Conservation (phyloP, 2,888 invertebrate species). For the Xestia ashworthii region DNA sequence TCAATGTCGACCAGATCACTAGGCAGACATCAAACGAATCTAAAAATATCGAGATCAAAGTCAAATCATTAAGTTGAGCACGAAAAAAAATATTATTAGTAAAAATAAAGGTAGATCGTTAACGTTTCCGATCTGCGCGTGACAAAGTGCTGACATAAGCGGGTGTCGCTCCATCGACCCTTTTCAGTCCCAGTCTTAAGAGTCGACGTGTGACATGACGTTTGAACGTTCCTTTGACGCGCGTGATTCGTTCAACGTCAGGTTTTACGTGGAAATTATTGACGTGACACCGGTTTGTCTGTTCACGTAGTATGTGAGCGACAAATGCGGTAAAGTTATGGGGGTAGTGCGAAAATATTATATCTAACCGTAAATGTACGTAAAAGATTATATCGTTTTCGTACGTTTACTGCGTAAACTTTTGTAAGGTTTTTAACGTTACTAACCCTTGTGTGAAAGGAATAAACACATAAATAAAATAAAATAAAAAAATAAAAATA, state of each 20-base stretch:
- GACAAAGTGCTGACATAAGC: conserved; percentile 82
- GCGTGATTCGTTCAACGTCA: conserved; percentile 53
- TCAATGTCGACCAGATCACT: neutral
- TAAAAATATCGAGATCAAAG: conserved; percentile 34
- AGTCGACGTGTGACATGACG: conserved; percentile 58
- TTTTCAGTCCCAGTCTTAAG: conserved; percentile 70
- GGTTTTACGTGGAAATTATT: conserved; percentile 53
- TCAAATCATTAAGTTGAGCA: conserved; percentile 60
- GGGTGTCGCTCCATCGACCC: conserved; percentile 77
- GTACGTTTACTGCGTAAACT: neutral
- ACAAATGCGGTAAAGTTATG: neutral
- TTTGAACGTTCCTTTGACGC: conserved; percentile 53
- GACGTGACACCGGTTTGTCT: conserved; percentile 16
- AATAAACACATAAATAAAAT: too few relatives aligned
- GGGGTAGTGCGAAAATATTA: neutral
- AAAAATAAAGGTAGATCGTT: conserved; percentile 74
- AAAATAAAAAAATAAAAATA: too few relatives aligned
- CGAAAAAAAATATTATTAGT: conserved; percentile 61
- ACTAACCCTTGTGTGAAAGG: neutral
- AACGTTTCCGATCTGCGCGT: conserved; percentile 73
- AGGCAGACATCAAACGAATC: conserved; percentile 23
- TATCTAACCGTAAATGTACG: too few relatives aligned
- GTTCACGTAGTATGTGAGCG: conserved; percentile 14
- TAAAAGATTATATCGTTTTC: neutral
- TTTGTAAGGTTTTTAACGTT: neutral